Evolutionary conservation across 2,113 vertebrate species (phyloP).

Genomic region (Periophthalmus modestus): DNA sequence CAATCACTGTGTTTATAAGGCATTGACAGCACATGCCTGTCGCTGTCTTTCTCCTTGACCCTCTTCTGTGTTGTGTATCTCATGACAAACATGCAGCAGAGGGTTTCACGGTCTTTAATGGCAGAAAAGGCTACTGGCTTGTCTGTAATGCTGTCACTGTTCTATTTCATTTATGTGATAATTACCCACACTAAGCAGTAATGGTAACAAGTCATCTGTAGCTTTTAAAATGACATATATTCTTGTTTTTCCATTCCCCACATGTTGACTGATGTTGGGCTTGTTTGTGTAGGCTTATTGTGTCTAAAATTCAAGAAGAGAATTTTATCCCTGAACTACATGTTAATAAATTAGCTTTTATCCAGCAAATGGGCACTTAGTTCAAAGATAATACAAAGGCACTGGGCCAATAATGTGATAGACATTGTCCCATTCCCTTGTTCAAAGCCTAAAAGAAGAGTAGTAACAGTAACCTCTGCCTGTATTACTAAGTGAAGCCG

Average conservation of each 20-base stretch:
- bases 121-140: background rate
- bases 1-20: background rate
- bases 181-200: background rate
- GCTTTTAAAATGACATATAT: background rate
- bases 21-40: background rate
- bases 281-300: background rate
- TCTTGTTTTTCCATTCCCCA: background rate
- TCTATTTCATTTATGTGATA: background rate
- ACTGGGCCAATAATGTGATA: too few relatives aligned
- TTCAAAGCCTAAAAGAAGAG: background rate
- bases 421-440: background rate
- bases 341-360: too few relatives aligned
- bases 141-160: background rate
- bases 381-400: too few relatives aligned
- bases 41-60: background rate
- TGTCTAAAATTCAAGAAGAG: too few relatives aligned
- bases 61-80: background rate
- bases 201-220: background rate
- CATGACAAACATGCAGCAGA: conserved; percentile 12
- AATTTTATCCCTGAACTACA: too few relatives aligned
- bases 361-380: too few relatives aligned
- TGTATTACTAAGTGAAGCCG: background rate
- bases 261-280: background rate
- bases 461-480: background rate
- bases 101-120: conserved; percentile 6